Evolutionary conservation across 2,888 invertebrate genomes (phyloP), one percentile per base, ranked within the genome.

Genomic region (Zhengitettix transpicula): DNA sequence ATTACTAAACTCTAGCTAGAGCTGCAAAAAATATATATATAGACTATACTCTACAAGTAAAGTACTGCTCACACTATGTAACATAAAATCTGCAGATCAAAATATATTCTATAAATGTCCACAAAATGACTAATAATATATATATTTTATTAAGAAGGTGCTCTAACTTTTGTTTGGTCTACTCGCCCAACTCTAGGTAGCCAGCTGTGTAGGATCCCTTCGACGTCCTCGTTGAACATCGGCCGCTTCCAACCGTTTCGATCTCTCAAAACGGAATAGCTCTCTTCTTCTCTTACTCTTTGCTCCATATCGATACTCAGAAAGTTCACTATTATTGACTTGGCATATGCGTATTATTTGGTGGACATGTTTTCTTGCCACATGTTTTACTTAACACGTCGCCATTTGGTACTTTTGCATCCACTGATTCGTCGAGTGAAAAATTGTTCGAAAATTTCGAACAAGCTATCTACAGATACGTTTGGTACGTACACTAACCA

Each of bases 131-230:
- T 63, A 63, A 61, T 59, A 40, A 55, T 40, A 55, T 60, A 61
- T 44, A 63, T 58, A 56, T 58, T 58, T 57, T 54, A 61, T 57
- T 59, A 61, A 52, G 52, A 61, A 44, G 55, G 61, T 53, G 62
- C 58, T 58, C 51, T 61, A 60, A 62, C 60, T 60, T 59, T 62
- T 62, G 47, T 28, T 62, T 60, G 56, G 62, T 63, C 61, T 63
- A 63, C 63, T 63, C 63, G 63, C 63, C 63, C 63, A 55, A 61
- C 61, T 59, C 61, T 60, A 63, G 63, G 55, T 63, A 61, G 59
- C 62, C 63, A 61, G 62, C 62, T 58, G 28, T 28, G 28, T 44
- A 56, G 62, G 47, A 56, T 44, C 57, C 62, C 61, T 63, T 61
- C 42, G 53, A 16, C 16, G 15, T 28, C 53, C 53, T 53, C 28